Base-by-base conservation (phyloP, 2,113 vertebrate species). In the Chauna torquata region DNA sequence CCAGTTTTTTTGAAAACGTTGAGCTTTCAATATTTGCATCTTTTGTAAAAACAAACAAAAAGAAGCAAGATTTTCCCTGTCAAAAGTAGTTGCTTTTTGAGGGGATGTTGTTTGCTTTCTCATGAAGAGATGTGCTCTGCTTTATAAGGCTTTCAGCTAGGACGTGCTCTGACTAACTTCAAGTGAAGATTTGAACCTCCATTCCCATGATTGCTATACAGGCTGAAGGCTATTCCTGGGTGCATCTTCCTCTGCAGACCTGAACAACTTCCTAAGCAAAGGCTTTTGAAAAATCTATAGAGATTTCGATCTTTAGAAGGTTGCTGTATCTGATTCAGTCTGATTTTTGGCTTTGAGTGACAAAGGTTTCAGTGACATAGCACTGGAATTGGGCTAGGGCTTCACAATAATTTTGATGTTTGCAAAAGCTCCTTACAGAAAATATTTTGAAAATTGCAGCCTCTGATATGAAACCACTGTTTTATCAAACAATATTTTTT, bases 1-100 rank as follows among this genome's bases (percentile, higher is more conserved):
- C 65, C 58, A 40, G 10, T 87, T 93, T 86, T 42, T 92, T 88
- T 59, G 47, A 78, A 77, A 92, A 85, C 32, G 32, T 23, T 4
- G 30, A 88, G 87, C 27, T 77, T 91, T 82, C 58, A 45, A 12
- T 69, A 74, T 91, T 96, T 90, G 42, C 87, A 82, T 94, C 38
- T 95, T 85, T 74, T 54, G 27, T 45, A 66, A 83, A 85, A 91
- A 76, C 52, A 89, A 86, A 68, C 59, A 83, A 79, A 85, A 70
- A 71, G 47, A 57, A 88, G 20, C 8, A 25, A 27, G 80, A 58
- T 74, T 82, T 90, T 88, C 75, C 54, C 85, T 77, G 27, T 82
- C 36, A 79, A 44, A 92, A 84, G 47, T 11, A 28, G 76, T 45
- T 81, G 55, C 66, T 92, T 92, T 95, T 30, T 76, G 61, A 70